These are phyloP conservation scores for Oreochromis grahami DNA, from an alignment of 2,797 vertebrate species.

Conservation along the genomic window DNA sequence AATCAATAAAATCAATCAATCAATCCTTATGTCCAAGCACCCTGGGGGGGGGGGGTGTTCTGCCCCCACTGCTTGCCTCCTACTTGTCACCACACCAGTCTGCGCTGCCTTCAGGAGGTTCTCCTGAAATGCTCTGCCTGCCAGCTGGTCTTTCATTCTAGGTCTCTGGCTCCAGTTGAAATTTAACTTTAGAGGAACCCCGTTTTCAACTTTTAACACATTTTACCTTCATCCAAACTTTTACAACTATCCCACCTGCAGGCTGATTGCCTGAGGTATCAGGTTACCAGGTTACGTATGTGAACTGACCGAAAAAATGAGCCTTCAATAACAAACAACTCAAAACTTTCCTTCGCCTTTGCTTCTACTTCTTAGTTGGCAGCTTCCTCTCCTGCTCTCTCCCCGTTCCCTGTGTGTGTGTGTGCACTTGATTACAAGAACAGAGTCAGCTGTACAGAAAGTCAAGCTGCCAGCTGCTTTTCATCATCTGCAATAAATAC, in stretches of 20 bases:
- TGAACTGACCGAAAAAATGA: neutral
- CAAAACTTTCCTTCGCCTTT: neutral
- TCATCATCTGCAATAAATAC: neutral
- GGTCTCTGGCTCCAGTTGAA: neutral
- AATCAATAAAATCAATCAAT: too few relatives aligned
- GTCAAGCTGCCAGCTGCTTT: neutral
- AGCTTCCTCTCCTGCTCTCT: neutral
- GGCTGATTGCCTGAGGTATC: neutral
- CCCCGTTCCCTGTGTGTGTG: rapidly evolving
- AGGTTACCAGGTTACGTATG: neutral
- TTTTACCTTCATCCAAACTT: neutral
- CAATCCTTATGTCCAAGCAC: neutral
- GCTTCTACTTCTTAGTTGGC: neutral
- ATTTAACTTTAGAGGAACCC: neutral
- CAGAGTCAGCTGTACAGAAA: neutral
- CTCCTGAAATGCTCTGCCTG: neutral
- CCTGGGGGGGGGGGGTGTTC: neutral
- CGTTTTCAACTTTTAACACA: neutral
- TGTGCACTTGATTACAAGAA: neutral
- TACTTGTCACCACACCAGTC: neutral
- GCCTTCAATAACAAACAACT: neutral
- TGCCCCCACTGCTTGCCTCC: neutral
- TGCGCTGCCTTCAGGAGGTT: neutral
- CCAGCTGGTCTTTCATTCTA: neutral
- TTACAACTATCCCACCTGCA: neutral